A percentile compares a stretch with the other conserved stretches of the same genome.
phyloP scores from a whole-genome alignment of 2,797 vertebrate species.

The Sparus aurata region DNA sequence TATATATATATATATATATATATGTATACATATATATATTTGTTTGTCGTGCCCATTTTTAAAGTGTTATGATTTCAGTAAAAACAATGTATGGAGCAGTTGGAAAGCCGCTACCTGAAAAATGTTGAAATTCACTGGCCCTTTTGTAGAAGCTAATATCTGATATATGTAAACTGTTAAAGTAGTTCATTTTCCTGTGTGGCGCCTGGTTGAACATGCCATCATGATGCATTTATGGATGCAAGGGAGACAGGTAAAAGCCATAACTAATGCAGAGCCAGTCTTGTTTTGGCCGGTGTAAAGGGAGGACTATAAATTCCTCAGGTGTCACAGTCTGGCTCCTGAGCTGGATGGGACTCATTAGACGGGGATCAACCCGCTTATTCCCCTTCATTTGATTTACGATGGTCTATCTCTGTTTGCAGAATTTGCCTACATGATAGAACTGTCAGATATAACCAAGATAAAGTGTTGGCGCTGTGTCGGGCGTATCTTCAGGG shows the following conservation, averaged over 20 bases:
- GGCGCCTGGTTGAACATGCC: background rate
- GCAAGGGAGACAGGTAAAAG: background rate
- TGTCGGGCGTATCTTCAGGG: slow-evolving; percentile 37
- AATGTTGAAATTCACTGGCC: background rate
- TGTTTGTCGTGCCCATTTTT: background rate
- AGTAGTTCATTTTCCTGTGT: background rate
- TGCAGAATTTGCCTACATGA: slow-evolving; percentile 78
- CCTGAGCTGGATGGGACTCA: slow-evolving; percentile 30
- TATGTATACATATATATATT: too few relatives aligned
- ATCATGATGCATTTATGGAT: background rate
- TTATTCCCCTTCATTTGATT: slow-evolving; percentile 67
- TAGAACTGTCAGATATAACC: slow-evolving; percentile 72
- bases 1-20: too few relatives aligned
- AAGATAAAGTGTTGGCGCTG: slow-evolving; percentile 69
- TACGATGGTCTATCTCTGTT: slow-evolving; percentile 66
- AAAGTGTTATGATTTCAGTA: background rate
- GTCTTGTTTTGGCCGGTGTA: background rate
- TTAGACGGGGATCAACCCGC: slow-evolving; percentile 61
- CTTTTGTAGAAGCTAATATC: background rate
- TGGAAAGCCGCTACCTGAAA: background rate
- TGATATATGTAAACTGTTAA: background rate
- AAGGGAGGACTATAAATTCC: slow-evolving; percentile 22
- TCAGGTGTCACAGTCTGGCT: slow-evolving; percentile 25
- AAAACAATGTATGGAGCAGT: background rate
- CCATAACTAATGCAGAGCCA: background rate